A percentile compares a stretch with the other conserved stretches of the same genome.
Conservation (phyloP, 2,797 vertebrate genomes). For the Urophycis tenuis region DNA sequence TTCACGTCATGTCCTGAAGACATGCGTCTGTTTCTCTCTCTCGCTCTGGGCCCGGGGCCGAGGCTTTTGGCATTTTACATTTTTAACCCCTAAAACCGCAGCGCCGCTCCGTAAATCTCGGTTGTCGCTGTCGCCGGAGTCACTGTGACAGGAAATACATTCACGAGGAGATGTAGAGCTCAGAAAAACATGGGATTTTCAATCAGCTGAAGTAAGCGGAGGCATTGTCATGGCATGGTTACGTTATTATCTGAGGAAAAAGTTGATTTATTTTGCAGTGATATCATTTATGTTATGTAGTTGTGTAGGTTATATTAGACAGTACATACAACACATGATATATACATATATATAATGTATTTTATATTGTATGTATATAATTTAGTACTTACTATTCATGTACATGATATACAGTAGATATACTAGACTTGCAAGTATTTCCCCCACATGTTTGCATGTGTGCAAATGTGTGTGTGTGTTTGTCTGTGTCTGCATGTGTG, state of each 20-base stretch:
- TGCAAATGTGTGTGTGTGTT: too few species aligned
- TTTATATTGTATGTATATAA: too few species aligned
- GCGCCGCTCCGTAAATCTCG: neutral
- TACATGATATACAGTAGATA: too few species aligned
- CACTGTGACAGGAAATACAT: neutral
- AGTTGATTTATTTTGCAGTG: neutral
- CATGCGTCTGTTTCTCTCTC: neutral
- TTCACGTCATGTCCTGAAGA: neutral
- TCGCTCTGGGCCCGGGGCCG: neutral
- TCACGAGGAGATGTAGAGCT: neutral
- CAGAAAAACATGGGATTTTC: neutral
- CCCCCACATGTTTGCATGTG: too few species aligned
- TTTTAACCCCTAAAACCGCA: neutral
- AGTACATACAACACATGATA: too few species aligned
- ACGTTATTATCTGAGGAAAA: neutral
- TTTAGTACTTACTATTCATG: too few species aligned
- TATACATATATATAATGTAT: too few species aligned
- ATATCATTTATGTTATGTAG: too few species aligned
- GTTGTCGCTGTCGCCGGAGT: neutral
- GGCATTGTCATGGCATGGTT: neutral
- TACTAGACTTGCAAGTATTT: neutral
- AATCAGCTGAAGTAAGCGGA: neutral
- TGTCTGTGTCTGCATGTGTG: neutral
- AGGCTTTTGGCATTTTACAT: neutral
- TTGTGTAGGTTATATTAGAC: too few species aligned